phyloP scores from a whole-genome alignment of 2,113 vertebrate species.

The Cathartes aura region DNA sequence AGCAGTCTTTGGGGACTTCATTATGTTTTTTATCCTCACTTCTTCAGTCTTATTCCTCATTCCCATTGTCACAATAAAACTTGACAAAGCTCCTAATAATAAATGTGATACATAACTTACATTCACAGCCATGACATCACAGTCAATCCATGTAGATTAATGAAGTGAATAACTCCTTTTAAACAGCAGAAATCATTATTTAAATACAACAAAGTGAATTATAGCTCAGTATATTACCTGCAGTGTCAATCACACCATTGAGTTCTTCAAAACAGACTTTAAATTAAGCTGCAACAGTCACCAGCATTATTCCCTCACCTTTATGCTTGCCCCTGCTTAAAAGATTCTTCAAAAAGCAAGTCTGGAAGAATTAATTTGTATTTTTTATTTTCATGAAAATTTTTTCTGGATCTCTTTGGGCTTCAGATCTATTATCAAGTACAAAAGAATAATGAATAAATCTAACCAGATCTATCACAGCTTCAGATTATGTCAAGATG shows the following conservation, averaged over 20 bases:
- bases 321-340: not conserved
- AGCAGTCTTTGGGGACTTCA: not conserved
- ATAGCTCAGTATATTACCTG: not conserved
- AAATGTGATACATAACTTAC: not conserved
- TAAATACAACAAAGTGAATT: not conserved
- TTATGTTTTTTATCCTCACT: not conserved
- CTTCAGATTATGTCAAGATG: not conserved
- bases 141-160: not conserved
- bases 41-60: not conserved
- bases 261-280: not conserved
- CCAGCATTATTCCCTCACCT: not conserved
- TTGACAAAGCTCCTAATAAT: not conserved
- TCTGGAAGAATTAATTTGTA: not conserved
- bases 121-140: not conserved
- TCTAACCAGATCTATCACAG: not conserved
- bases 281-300: not conserved
- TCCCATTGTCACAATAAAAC: not conserved
- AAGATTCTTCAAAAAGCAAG: not conserved
- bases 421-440: not conserved
- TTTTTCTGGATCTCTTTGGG: not conserved
- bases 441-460: not conserved
- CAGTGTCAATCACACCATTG: not conserved
- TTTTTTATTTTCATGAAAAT: not conserved
- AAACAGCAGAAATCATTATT: conserved; percentile 7
- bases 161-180: not conserved